phyloP scores from a whole-genome alignment of 2,113 vertebrate genomes.

The Camelus dromedarius region DNA sequence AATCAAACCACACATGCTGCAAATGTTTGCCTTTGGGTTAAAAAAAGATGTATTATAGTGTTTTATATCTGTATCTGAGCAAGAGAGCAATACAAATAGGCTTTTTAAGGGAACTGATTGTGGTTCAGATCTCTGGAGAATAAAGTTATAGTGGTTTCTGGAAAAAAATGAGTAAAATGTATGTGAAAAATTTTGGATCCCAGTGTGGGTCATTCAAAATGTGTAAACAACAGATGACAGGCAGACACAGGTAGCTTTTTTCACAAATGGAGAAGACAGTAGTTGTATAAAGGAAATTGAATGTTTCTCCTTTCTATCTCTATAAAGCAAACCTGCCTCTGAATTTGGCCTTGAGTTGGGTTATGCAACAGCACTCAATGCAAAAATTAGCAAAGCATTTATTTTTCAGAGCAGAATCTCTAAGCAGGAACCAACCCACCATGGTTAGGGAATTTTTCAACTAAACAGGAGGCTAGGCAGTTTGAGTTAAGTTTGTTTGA shows the following conservation, averaged over 20 bases:
- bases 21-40: slow-evolving; percentile 52
- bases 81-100: slow-evolving; percentile 26
- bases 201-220: not conserved
- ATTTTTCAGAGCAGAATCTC: slow-evolving; percentile 39
- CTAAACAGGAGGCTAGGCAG: not conserved
- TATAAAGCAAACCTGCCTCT: not conserved
- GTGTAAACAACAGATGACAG: not conserved
- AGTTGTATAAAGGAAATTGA: not conserved
- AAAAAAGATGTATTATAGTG: not conserved
- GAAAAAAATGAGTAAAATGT: slow-evolving; percentile 57
- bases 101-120: slow-evolving; percentile 28
- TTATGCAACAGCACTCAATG: not conserved
- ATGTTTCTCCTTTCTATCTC: not conserved
- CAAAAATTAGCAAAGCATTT: slow-evolving; percentile 39
- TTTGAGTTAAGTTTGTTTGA: slow-evolving; percentile 58
- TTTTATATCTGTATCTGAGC: not conserved
- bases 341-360: slow-evolving; percentile 4
- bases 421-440: slow-evolving; percentile 6
- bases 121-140: not conserved
- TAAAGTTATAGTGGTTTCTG: not conserved
- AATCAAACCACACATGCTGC: not conserved
- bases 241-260: not conserved
- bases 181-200: slow-evolving; percentile 1
- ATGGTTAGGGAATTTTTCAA: slow-evolving; percentile 19
- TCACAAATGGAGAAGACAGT: not conserved